A percentile compares a stretch with the other conserved stretches of the same genome.
Evolutionary conservation across 2,113 vertebrate genomes (phyloP).

Genomic region (Podilymbus podiceps): DNA sequence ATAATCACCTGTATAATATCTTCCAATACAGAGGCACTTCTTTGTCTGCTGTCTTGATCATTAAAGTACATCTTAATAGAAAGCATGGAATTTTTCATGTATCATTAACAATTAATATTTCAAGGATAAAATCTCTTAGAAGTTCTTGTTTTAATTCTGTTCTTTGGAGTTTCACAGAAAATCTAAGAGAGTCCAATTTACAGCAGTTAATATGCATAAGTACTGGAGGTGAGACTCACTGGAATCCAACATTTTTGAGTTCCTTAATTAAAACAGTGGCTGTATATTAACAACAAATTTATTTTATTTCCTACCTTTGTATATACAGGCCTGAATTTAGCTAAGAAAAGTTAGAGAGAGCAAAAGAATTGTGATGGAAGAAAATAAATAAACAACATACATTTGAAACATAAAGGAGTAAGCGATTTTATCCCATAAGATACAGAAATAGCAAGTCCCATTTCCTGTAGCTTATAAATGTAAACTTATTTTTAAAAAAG

Average conservation of each 20-base stretch:
- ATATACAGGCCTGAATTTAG: not conserved
- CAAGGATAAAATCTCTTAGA: constrained; percentile 8
- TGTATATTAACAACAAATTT: not conserved
- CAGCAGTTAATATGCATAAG: not conserved
- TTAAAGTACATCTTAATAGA: not conserved
- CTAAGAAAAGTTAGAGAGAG: not conserved
- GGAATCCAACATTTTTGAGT: not conserved
- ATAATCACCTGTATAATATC: not conserved
- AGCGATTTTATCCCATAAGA: not conserved
- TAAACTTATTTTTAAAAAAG: not conserved
- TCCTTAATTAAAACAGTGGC: not conserved
- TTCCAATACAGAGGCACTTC: not conserved
- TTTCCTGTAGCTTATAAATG: not conserved
- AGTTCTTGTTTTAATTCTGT: not conserved
- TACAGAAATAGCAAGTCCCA: not conserved
- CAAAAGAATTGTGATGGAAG: not conserved
- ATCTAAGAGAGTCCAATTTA: not conserved
- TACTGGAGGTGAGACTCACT: not conserved
- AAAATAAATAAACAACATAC: not conserved
- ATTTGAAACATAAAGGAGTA: not conserved
- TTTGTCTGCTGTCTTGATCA: not conserved
- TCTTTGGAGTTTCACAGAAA: not conserved
- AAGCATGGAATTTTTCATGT: not conserved
- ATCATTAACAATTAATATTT: constrained; percentile 5
- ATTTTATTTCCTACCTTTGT: not conserved